Base-by-base conservation (phyloP, 2,888 invertebrate species). In the Plemyria rubiginata region DNA sequence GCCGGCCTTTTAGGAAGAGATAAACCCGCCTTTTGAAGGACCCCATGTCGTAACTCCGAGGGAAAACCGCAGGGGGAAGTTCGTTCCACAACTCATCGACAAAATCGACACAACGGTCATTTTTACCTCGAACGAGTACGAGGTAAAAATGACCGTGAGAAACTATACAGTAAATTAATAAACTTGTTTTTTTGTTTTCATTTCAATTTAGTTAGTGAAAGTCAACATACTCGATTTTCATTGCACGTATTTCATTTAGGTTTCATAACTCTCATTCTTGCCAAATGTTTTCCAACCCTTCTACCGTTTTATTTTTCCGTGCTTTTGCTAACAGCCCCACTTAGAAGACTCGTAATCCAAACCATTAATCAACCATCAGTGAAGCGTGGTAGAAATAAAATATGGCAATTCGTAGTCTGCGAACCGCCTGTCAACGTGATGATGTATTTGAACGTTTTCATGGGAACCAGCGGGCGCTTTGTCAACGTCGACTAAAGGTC, bases 391-490 rank as follows among this genome's bases (percentile, higher is more conserved):
- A 84, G 85, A 90, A 91, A 90, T 91, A 91, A 91, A 91, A 91
- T 91, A 90, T 90, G 84, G 90, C 88, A 85, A 86, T 89, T 86
- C 86, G 82, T 85, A 86, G 81, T 86, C 83, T 82, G 78, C 85
- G 88, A 86, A 87, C 81, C 81, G 79, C 83, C 87, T 90, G 91
- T 90, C 91, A 89, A 75, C 73, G 13, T 77, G 82, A 92, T 92
- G 92, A 92, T 92, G 92, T 90, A 92, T 92, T 89, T 87, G 91
- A 91, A 81, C 91, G 91, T 90, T 92, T 92, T 90, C 91, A 90
- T 86, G 87, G 85, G 82, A 83, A 83, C 83, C 84, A 82, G 79
- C 75, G 76, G 78, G 82, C 88, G 89, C 90, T 92, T 91, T 92
- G 91, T 92, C 92, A 92, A 92, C 84, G 92, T 92, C 90, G 79